phyloP scores from a whole-genome alignment of 1,140 invertebrate genomes.

The Leptopilina clavipes region DNA sequence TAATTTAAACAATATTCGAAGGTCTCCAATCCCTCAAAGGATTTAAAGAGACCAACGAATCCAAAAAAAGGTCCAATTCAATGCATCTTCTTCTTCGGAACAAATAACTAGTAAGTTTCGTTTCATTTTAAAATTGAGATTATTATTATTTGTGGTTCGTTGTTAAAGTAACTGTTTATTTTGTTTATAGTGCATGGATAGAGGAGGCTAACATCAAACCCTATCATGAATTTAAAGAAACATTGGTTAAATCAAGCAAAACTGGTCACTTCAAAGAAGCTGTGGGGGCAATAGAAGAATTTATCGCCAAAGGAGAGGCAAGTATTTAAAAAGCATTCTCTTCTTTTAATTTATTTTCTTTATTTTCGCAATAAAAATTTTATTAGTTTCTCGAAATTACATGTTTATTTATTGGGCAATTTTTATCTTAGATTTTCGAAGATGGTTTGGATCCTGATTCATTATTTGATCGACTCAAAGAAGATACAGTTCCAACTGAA shows the following conservation, averaged over 20 bases:
- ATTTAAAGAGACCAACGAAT: constrained; percentile 79
- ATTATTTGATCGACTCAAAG: constrained; percentile 83
- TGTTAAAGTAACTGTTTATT: constrained; percentile 38
- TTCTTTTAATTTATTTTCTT: constrained; percentile 33
- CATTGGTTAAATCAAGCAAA: constrained; percentile 86
- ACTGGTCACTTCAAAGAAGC: constrained; percentile 89
- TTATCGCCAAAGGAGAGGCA: constrained; percentile 83
- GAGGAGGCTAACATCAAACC: constrained; percentile 89
- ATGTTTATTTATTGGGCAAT: background rate
- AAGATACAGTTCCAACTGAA: constrained; percentile 71
- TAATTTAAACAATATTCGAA: constrained; percentile 66
- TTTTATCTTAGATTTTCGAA: constrained; percentile 68
- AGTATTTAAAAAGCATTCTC: constrained; percentile 53
- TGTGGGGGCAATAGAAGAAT: constrained; percentile 89
- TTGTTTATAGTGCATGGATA: constrained; percentile 89
- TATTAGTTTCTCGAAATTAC: too few relatives aligned
- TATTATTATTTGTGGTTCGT: background rate
- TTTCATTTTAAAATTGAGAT: background rate
- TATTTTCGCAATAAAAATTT: background rate
- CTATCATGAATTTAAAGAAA: constrained; percentile 88
- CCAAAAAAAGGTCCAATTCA: constrained; percentile 81
- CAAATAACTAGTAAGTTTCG: constrained; percentile 91
- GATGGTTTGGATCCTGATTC: constrained; percentile 78
- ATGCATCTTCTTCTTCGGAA: constrained; percentile 95
- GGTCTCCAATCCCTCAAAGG: constrained; percentile 83